Percentiles rank a stretch among this genome's conserved stretches.
Evolutionary conservation across 2,888 invertebrate species (phyloP).

Genomic region (Nomada hirtipes): DNA sequence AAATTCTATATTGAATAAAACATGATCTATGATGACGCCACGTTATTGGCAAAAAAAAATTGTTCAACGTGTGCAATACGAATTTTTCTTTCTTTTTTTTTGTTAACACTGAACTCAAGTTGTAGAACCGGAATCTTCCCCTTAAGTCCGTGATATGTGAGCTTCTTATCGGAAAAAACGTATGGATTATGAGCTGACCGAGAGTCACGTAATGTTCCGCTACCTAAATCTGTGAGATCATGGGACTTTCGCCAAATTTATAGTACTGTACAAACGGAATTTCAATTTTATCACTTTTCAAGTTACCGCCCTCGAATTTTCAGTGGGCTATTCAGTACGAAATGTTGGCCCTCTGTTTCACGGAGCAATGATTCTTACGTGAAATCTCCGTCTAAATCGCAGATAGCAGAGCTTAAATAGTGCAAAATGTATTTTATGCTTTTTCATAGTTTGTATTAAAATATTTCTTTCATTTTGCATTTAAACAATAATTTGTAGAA

Average conservation of each 20-base stretch:
- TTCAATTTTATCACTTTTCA: conserved; percentile 36
- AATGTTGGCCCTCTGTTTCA: neutral
- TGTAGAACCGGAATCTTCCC: conserved; percentile 38
- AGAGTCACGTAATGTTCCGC: conserved; percentile 50
- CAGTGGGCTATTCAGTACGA: neutral
- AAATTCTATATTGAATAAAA: neutral
- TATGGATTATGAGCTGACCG: conserved; percentile 47
- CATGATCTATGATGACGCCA: neutral
- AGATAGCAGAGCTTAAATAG: neutral
- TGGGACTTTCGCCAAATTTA: conserved; percentile 37
- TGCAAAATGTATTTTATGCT: too few species aligned
- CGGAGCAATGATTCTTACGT: neutral
- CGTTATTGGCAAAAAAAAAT: neutral
- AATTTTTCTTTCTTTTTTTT: neutral
- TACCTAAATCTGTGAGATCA: conserved; percentile 51
- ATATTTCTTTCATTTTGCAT: too few species aligned
- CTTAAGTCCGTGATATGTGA: conserved; percentile 36
- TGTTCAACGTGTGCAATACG: conserved; percentile 8
- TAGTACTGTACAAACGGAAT: conserved; percentile 33
- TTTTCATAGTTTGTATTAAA: too few species aligned
- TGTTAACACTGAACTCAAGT: conserved; percentile 16
- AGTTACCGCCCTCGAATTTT: neutral
- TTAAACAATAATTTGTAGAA: too few species aligned
- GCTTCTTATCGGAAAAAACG: conserved; percentile 50
- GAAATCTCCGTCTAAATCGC: neutral